phyloP scores from a whole-genome alignment of 64 coral and sea anemone species.

The Stichodactyla mertensii region DNA sequence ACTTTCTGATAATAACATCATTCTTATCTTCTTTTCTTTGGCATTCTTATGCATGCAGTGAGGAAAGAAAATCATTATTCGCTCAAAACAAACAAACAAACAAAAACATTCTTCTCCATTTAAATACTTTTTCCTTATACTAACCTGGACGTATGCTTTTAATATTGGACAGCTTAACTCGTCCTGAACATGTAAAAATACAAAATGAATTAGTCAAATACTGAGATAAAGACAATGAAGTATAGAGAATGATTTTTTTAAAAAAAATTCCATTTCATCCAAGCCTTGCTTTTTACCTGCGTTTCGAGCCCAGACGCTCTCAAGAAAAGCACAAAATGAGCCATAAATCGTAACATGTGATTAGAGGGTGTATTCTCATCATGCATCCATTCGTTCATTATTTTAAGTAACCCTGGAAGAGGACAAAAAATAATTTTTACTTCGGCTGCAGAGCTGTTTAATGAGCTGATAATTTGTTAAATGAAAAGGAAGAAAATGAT shows the following conservation, averaged over 20 bases:
- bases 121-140: background rate
- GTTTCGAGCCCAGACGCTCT: slow-evolving; percentile 74
- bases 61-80: too few relatives aligned
- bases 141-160: slow-evolving; percentile 90
- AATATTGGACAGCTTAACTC: slow-evolving; percentile 62
- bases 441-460: background rate
- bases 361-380: slow-evolving; percentile 42
- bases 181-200: slow-evolving; percentile 6
- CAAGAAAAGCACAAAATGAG: slow-evolving; percentile 91
- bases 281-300: slow-evolving; percentile 28
- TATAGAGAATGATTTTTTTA: background rate
- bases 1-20: too few relatives aligned
- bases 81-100: too few relatives aligned
- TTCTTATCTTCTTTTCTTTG: too few relatives aligned
- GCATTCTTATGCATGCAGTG: too few relatives aligned
- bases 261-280: background rate
- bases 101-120: too few relatives aligned
- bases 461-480: background rate
- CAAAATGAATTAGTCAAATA: background rate
- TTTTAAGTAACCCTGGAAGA: slow-evolving; percentile 75
- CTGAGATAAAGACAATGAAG: background rate
- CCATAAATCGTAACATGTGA: slow-evolving; percentile 95
- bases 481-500: background rate
- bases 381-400: slow-evolving; percentile 80
- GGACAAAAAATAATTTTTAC: background rate